These are phyloP conservation scores for Suncus etruscus DNA, from an alignment of 2,113 vertebrate genomes.

Conservation along the genomic window DNA sequence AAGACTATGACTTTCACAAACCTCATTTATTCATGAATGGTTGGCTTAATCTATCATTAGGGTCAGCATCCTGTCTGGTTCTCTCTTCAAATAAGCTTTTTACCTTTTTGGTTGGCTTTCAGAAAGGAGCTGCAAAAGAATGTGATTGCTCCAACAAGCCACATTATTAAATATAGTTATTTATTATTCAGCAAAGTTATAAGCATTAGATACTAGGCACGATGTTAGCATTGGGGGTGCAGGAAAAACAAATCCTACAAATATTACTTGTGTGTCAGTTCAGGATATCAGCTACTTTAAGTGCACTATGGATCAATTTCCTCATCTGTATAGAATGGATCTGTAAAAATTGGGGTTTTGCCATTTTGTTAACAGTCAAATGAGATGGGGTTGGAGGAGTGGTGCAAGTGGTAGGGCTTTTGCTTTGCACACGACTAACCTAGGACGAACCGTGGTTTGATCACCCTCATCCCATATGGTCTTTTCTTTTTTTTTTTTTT, in stretches of 20 bases:
- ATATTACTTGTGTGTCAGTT: too few relatives aligned
- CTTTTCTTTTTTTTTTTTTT: too few relatives aligned
- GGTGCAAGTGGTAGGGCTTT: too few relatives aligned
- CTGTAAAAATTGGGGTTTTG: background rate
- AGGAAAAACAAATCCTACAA: background rate
- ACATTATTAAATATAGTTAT: background rate
- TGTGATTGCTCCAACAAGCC: background rate
- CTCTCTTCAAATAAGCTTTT: slow-evolving; percentile 1
- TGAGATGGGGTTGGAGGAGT: background rate
- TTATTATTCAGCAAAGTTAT: slow-evolving; percentile 1
- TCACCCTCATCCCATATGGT: too few relatives aligned
- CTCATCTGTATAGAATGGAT: background rate
- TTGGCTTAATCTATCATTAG: background rate
- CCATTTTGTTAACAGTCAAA: background rate
- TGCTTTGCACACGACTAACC: too few relatives aligned
- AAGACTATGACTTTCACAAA: background rate
- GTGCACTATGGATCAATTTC: background rate
- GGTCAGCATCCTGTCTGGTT: background rate
- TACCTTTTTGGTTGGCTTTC: background rate
- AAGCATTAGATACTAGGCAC: background rate
- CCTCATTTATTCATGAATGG: background rate
- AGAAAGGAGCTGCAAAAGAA: background rate
- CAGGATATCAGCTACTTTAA: background rate
- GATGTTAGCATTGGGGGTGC: background rate
- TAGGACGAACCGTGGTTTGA: too few relatives aligned